Percentiles rank a stretch among this genome's conserved stretches.
phyloP scores from a whole-genome alignment of 2,113 vertebrate genomes.

The Gambusia affinis region DNA sequence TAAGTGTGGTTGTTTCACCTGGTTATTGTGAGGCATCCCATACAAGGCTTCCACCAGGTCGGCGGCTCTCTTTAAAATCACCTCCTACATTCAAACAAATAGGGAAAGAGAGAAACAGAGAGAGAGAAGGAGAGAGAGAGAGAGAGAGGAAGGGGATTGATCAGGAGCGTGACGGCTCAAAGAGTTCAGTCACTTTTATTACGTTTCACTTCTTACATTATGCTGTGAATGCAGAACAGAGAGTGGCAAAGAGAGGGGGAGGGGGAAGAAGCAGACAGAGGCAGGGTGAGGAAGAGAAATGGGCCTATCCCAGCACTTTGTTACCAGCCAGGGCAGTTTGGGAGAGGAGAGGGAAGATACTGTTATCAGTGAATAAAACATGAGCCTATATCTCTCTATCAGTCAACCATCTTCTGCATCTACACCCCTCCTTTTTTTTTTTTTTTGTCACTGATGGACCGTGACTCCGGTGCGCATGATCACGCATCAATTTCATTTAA shows the following conservation, averaged over 20 bases:
- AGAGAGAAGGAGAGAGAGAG: not conserved
- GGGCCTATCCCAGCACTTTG: constrained; percentile 72
- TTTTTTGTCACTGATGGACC: constrained; percentile 56
- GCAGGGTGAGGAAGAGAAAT: constrained; percentile 72
- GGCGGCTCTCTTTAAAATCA: constrained; percentile 78
- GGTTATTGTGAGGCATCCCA: constrained; percentile 80
- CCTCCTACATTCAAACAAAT: constrained; percentile 69
- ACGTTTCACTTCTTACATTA: constrained; percentile 70
- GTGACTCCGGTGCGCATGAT: constrained; percentile 57
- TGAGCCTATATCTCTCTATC: constrained; percentile 75
- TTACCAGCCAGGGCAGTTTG: constrained; percentile 73
- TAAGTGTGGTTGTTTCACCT: constrained; percentile 58
- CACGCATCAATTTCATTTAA: constrained; percentile 74
- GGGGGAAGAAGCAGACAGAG: constrained; percentile 50
- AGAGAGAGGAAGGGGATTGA: constrained; percentile 51
- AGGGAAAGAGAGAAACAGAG: constrained; percentile 32
- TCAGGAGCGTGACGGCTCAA: constrained; percentile 60
- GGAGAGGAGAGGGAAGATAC: constrained; percentile 66
- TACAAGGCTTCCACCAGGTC: constrained; percentile 79
- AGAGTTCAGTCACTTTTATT: constrained; percentile 78
- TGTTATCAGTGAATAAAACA: constrained; percentile 78
- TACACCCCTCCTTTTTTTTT: constrained; percentile 48
- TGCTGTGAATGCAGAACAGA: constrained; percentile 77
- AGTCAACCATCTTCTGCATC: constrained; percentile 68
- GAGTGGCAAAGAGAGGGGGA: constrained; percentile 15